phyloP scores from a whole-genome alignment of 2,113 vertebrate genomes.

The Philantomba maxwellii region DNA sequence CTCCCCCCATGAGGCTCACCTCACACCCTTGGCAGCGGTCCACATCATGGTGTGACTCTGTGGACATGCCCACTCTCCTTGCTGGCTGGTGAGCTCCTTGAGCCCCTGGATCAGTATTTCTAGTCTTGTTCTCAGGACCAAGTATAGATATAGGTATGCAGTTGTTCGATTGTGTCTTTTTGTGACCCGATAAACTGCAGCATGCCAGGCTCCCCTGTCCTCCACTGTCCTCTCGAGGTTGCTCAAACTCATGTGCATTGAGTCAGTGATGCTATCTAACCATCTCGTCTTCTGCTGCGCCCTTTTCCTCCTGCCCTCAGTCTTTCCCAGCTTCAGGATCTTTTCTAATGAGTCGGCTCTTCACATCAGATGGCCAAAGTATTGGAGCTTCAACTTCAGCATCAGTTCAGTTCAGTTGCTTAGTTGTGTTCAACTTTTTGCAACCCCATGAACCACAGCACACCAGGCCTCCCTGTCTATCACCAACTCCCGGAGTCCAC shows the following conservation, averaged over 20 bases:
- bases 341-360: not conserved
- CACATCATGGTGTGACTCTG: rapidly evolving
- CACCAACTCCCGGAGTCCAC: not conserved
- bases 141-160: rapidly evolving
- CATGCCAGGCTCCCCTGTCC: not conserved
- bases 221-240: not conserved
- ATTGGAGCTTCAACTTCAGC: not conserved
- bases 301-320: not conserved
- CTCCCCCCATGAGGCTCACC: no score
- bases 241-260: not conserved
- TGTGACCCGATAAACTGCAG: not conserved
- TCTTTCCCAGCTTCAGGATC: not conserved
- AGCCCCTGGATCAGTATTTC: not conserved
- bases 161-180: not conserved
- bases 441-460: rapidly evolving
- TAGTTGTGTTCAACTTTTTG: not conserved
- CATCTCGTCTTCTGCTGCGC: not conserved
- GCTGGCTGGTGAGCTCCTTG: not conserved
- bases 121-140: not conserved
- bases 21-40: rapidly evolving
- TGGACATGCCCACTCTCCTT: not conserved
- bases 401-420: not conserved
- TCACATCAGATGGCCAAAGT: not conserved
- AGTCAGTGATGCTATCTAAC: not conserved
- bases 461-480: not conserved